phyloP scores from a whole-genome alignment of 1,140 invertebrate species.

The Bilobella aurantiaca region DNA sequence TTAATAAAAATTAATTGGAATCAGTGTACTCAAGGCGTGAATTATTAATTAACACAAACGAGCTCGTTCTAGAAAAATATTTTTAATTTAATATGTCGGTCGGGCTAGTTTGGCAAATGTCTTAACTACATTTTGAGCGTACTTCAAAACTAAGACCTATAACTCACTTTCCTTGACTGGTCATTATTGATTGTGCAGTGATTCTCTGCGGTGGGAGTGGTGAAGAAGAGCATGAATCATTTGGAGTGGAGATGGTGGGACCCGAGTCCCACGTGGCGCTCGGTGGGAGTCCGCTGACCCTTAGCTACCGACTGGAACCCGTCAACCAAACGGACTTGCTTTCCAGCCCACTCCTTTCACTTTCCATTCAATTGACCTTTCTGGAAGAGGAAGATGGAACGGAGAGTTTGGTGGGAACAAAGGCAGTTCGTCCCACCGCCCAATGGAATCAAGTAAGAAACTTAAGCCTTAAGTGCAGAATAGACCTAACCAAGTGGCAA shows the following conservation, averaged over 20 bases:
- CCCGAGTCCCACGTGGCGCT: conserved; percentile 19
- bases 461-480: too few species aligned
- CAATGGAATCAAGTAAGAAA: conserved; percentile 6
- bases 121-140: too few species aligned
- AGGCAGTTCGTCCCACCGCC: neutral
- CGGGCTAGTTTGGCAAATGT: too few species aligned
- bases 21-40: too few species aligned
- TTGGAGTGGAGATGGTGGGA: conserved; percentile 11
- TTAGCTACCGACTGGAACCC: conserved; percentile 15
- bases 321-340: neutral
- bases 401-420: conserved; percentile 5
- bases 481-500: too few species aligned
- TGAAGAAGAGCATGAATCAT: neutral
- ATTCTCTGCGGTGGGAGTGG: neutral
- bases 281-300: conserved; percentile 18
- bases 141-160: too few species aligned
- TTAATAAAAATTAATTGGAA: too few species aligned
- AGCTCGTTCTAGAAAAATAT: too few species aligned
- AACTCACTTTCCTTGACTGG: too few species aligned
- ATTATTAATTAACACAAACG: too few species aligned
- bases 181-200: neutral
- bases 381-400: neutral
- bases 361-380: conserved; percentile 6
- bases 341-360: neutral
- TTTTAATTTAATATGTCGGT: too few species aligned